Base-by-base conservation (phyloP, 2,113 vertebrate genomes). In the Rhea pennata region DNA sequence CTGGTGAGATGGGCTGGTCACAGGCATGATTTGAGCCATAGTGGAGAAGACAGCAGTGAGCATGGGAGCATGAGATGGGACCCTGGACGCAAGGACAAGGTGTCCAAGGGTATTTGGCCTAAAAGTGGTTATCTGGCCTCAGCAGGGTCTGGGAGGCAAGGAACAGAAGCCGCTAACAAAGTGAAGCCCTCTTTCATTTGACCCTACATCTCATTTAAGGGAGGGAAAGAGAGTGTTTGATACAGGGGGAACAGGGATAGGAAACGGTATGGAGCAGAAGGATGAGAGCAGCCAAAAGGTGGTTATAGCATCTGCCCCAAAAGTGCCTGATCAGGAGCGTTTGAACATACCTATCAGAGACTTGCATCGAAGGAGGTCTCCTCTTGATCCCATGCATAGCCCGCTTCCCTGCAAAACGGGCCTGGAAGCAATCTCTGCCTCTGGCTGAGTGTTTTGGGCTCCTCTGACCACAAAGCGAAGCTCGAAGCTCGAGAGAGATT, bases 1-100 rank as follows among this genome's bases (percentile, higher is more conserved):
- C 51, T n/a, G 44, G 22, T 6, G 36, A n/a, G 16, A 24, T 2
- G 9, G 3, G 22, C 22, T 12, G 9, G 4, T 3, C 5, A 1
- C 0, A 19, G 67, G 51, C 48, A n/a, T 7, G 53, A 27, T 6
- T 27, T 7, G 3, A 26, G 44, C 26, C 53, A 19, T 7, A 26
- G 53, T 54, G 53, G 53, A 54, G 53, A 54, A 27, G 53, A 15
- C 24, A 24, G 10, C 26, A 27, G 53, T 9, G 54, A 24, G 10
- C 53, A 27, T 24, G 54, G 54, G 26, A 56, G 54, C 54, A 29
- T 7, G 7, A 56, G 54, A 15, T 8, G 27, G 54, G 54, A 56
- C 26, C 54, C 54, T 29, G 54, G 53, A 15, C 6, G 7, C 54
- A 26, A 2, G 54, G 54, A 56, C 26, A 16, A 56, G 54, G 54